Conservation (phyloP, 2,888 invertebrate genomes). For the Euplexia lucipara region DNA sequence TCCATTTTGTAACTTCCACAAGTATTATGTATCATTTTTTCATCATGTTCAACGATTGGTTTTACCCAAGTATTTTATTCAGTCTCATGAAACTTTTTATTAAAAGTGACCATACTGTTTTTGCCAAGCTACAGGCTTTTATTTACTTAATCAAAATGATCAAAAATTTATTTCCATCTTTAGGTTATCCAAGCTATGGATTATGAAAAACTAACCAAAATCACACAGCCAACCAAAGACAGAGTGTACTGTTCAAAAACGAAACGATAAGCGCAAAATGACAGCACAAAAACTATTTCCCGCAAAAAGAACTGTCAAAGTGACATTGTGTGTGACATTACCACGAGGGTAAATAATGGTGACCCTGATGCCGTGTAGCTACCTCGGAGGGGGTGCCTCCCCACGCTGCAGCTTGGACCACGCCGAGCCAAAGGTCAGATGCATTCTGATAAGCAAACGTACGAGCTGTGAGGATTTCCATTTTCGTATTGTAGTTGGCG, state of each 20-base stretch:
- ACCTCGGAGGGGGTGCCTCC: slow-evolving; percentile 91
- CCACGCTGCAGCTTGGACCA: slow-evolving; percentile 89
- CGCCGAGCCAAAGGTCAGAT: slow-evolving; percentile 88
- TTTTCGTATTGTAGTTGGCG: slow-evolving; percentile 53
- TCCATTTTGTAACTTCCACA: too few relatives aligned
- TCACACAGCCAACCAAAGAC: slow-evolving; percentile 67
- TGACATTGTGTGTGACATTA: slow-evolving; percentile 81
- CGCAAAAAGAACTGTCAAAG: slow-evolving; percentile 85
- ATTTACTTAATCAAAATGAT: neutral
- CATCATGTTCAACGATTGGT: too few relatives aligned
- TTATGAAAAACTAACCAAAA: slow-evolving; percentile 68
- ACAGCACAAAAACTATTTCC: slow-evolving; percentile 80
- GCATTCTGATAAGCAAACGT: slow-evolving; percentile 67
- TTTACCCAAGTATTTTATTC: too few relatives aligned
- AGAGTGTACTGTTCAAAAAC: slow-evolving; percentile 74
- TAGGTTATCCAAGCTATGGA: slow-evolving; percentile 73
- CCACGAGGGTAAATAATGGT: slow-evolving; percentile 88
- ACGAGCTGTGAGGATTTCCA: slow-evolving; percentile 67
- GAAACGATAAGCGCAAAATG: slow-evolving; percentile 81
- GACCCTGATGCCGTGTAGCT: slow-evolving; percentile 93
- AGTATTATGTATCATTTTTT: too few relatives aligned
- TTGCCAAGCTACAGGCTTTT: neutral
- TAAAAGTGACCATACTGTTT: too few relatives aligned
- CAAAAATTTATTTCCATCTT: slow-evolving; percentile 32
- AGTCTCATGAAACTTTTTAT: too few relatives aligned